Evolutionary conservation across 2,888 invertebrate species (phyloP), one percentile per base, ranked within the genome.

Genomic region (Deladenus siricidicola): DNA sequence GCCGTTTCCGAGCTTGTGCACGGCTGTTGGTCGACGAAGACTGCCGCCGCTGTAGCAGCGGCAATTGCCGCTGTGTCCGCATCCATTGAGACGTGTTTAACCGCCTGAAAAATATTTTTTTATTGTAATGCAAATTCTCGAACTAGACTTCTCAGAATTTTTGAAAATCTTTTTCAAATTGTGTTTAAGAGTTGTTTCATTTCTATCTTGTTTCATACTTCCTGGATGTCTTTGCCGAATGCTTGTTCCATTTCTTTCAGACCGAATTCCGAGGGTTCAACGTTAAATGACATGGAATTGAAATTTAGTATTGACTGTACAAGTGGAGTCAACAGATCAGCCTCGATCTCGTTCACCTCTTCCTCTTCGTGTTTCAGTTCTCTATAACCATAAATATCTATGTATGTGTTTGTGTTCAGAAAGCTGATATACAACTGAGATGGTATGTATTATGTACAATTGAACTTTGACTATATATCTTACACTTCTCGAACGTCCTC

Each of bases 401-500:
- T 34, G 39, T 34, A 34, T 34, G 14, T 6, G 39, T 34, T 34
- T 34, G 39, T 10, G 39, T n/a, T 8, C 28, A 55, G 26, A 23
- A 1, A 57, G n/a, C 23, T 56, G 30, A 19, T 10, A 14, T 39
- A 57, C 34, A 21, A 28, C 19, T n/a, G 55, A 30, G 26, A 56
- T 57, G 30, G n/a, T n/a, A n/a, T n/a, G n/a, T n/a, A n/a, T n/a
- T n/a, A n/a, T n/a, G n/a, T n/a, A n/a, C n/a, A n/a, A n/a, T n/a
- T n/a, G n/a, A n/a, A n/a, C n/a, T n/a, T n/a, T n/a, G n/a, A n/a
- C n/a, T n/a, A n/a, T n/a, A 34, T n/a, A 44, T 59, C 71, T 63
- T 48, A 72, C 72, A 74, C 70, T 28, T 71, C 69, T 39, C 68
- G 65, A 4, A 73, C 66, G 39, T 68, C 65, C 6, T 64, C 64